Evolutionary conservation across 2,888 invertebrate species (phyloP), one percentile per base, ranked within the genome.

Genomic region (Dicyrtomina minuta): DNA sequence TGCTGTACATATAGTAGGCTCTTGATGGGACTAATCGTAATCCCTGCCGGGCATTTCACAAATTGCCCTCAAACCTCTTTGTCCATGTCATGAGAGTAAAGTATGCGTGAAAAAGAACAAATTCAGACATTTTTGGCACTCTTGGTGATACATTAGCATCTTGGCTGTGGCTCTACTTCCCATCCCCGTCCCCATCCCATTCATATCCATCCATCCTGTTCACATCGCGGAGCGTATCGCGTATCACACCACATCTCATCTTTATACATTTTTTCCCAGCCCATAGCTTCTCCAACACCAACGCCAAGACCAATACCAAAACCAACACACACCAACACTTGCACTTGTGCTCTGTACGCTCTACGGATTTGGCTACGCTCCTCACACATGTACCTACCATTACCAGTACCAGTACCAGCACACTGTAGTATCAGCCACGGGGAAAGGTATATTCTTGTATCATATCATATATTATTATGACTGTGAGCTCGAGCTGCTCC

Each of bases 41-140:
- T 60, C 60, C 60, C 22, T 60, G 60, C 60, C 33, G 41, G 44
- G 41, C 60, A 60, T 33, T 41, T 60, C 60, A 60, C 60, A 60
- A 60, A 60, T 60, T 60, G 60, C 60, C 60, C 43, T 60, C 60
- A 60, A 60, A 43, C 10, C 41, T 60, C n/a, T n/a, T n/a, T n/a
- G n/a, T n/a, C n/a, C n/a, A n/a, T n/a, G n/a, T n/a, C n/a, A 15
- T 44, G 41, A 39, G 44, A 60, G 44, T 60, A 53, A 22, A 33
- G 58, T 17, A 33, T 58, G 58, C 39, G 33, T 22, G 24, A 24
- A 58, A 20, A 27, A 39, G 43, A 59, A 39, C 43, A 59, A 59
- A 59, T 59, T n/a, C 59, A 59, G 59, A 59, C 12, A 41, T 59
- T 59, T 55, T 59, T 59, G 59, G 59, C 59, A 41, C 33, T 17